Percentiles rank a stretch among this genome's conserved stretches.
Conservation (phyloP, 2,113 vertebrate species). For the Rhineura floridana region DNA sequence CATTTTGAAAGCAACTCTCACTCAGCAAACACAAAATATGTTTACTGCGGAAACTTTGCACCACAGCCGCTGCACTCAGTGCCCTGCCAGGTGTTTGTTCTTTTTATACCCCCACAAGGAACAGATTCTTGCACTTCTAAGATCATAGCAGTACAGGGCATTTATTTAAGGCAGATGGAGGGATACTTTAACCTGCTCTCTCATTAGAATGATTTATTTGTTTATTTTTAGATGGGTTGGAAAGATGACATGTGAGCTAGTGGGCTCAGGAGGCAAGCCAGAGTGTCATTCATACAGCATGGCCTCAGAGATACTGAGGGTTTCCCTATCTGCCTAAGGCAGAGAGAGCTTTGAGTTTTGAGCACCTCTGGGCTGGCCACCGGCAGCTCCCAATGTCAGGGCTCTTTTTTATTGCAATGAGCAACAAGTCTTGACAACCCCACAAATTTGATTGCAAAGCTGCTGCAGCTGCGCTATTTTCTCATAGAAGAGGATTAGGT, state of each 20-base stretch:
- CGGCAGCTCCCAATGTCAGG: background rate
- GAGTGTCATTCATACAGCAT: background rate
- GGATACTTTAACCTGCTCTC: conserved; percentile 43
- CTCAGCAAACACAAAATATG: conserved; percentile 66
- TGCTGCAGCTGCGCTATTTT: background rate
- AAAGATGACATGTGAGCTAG: conserved; percentile 36
- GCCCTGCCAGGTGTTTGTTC: conserved; percentile 59
- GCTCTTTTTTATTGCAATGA: background rate
- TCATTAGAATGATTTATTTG: conserved; percentile 61
- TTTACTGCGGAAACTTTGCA: conserved; percentile 70
- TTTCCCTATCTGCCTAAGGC: background rate
- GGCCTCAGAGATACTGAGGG: background rate
- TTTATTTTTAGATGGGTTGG: conserved; percentile 64
- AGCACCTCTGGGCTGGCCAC: background rate
- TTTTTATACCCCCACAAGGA: conserved; percentile 63
- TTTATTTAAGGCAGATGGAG: conserved; percentile 56
- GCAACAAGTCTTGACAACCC: background rate
- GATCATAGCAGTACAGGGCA: conserved; percentile 59
- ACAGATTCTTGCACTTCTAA: conserved; percentile 48
- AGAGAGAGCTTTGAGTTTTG: background rate
- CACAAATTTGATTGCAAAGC: background rate
- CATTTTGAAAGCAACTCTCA: conserved; percentile 64
- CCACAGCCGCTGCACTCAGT: conserved; percentile 44
- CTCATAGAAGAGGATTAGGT: background rate
- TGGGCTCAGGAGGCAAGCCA: background rate